Percentiles rank a stretch among this genome's conserved stretches.
Evolutionary conservation across 2,797 vertebrate species (phyloP).

Genomic region (Sebastes kiyomatsui): DNA sequence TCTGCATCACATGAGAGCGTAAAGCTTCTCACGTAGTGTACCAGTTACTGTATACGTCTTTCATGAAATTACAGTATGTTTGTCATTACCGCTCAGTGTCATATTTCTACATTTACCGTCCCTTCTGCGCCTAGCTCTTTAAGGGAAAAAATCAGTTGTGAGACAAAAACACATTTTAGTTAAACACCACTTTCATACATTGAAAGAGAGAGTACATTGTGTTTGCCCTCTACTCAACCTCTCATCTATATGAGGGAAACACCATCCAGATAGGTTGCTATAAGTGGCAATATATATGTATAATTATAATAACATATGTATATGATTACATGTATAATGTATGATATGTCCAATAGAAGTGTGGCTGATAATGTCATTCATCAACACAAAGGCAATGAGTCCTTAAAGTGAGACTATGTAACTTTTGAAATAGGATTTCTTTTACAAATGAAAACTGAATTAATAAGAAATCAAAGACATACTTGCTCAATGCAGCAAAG

Average conservation of each 20-base stretch:
- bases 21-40: constrained; percentile 27
- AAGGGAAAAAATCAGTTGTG: neutral
- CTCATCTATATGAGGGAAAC: neutral
- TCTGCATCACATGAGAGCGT: constrained; percentile 20
- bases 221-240: neutral
- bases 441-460: neutral
- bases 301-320: neutral
- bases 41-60: constrained; percentile 25
- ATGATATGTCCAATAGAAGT: neutral
- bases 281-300: neutral
- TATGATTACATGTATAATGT: neutral
- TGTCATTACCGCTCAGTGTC: neutral
- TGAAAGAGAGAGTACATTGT: neutral
- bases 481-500: neutral
- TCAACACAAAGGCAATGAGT: neutral
- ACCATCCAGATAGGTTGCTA: neutral
- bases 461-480: neutral
- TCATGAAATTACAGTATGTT: constrained; percentile 22
- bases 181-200: neutral
- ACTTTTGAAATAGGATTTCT: neutral
- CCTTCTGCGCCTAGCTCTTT: neutral
- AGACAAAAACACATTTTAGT: neutral
- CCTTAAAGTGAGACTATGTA: neutral
- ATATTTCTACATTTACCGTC: constrained; percentile 11
- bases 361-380: neutral